phyloP scores from a whole-genome alignment of 2,888 invertebrate species.

The Crossocerus cetratus region DNA sequence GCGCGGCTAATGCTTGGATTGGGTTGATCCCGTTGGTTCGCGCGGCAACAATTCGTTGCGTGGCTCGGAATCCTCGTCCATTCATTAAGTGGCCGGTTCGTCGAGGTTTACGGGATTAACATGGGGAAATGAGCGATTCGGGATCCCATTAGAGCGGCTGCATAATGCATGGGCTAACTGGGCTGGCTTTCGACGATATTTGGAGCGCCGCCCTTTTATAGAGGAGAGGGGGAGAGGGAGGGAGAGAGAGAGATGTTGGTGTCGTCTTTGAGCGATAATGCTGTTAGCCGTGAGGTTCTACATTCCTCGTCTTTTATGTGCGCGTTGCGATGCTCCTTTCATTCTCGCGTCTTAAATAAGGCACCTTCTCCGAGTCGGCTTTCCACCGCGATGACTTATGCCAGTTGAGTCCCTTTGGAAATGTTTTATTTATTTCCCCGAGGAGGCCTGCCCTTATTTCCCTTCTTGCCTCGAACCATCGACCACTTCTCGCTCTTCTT shows the following conservation, averaged over 20 bases:
- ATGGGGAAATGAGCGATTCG: no score
- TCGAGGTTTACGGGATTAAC: no score
- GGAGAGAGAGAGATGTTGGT: no score
- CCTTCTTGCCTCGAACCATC: not conserved
- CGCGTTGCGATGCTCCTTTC: conserved; percentile 6
- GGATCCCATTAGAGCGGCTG: no score
- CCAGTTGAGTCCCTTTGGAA: conserved; percentile 30
- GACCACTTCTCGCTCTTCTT: no score
- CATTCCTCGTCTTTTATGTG: conserved; percentile 19
- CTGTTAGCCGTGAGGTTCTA: conserved; percentile 12
- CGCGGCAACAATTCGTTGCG: conserved; percentile 1
- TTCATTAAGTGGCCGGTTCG: no score
- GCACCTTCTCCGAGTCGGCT: not conserved
- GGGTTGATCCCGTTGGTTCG: not conserved
- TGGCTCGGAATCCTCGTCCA: not conserved
- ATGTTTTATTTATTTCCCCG: conserved; percentile 46
- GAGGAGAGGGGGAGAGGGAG: no score
- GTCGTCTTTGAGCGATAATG: conserved; percentile 1
- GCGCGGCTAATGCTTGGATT: conserved; percentile 1
- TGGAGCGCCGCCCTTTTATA: not conserved
- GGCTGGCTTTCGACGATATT: not conserved
- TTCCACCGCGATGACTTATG: conserved; percentile 1
- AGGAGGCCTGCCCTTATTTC: conserved; percentile 7
- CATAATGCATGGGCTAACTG: not conserved
- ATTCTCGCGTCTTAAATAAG: conserved; percentile 13